Evolutionary conservation across 2,113 vertebrate genomes (phyloP).

Genomic region (Mesoclemmys tuberculata): DNA sequence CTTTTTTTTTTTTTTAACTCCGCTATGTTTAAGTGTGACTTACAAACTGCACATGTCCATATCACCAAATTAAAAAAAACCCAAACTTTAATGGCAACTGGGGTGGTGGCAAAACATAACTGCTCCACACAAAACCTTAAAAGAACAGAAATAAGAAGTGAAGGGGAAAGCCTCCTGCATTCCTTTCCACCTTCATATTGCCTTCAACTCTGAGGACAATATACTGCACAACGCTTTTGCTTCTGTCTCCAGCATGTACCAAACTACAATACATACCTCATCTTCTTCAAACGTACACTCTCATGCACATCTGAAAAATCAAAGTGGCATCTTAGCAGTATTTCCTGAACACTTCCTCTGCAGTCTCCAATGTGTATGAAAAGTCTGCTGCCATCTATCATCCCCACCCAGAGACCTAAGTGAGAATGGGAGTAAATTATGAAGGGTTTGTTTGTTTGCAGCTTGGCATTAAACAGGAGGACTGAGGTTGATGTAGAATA

Average conservation of each 20-base stretch:
- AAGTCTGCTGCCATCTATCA: background rate
- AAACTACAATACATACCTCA: constrained; percentile 54
- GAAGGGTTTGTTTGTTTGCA: background rate
- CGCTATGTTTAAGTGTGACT: background rate
- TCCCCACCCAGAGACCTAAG: background rate
- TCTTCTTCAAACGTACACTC: constrained; percentile 39
- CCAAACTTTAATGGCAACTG: background rate
- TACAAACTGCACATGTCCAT: background rate
- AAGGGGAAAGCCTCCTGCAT: background rate
- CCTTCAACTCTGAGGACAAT: constrained; percentile 45
- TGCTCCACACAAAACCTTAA: background rate
- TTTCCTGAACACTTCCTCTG: background rate
- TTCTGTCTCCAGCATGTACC: constrained; percentile 57
- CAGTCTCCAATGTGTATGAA: background rate
- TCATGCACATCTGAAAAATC: background rate
- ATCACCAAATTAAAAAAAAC: background rate
- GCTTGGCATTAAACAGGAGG: background rate
- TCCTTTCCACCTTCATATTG: background rate
- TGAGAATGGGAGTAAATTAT: constrained; percentile 5
- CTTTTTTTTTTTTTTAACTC: fast-evolving
- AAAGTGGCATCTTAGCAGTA: background rate
- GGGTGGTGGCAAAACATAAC: background rate
- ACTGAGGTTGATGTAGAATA: background rate
- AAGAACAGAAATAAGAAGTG: background rate
- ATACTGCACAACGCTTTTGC: constrained; percentile 58